A percentile compares a stretch with the other conserved stretches of the same genome.
Evolutionary conservation across 2,113 vertebrate genomes (phyloP).

Genomic region (Pelobates fuscus): DNA sequence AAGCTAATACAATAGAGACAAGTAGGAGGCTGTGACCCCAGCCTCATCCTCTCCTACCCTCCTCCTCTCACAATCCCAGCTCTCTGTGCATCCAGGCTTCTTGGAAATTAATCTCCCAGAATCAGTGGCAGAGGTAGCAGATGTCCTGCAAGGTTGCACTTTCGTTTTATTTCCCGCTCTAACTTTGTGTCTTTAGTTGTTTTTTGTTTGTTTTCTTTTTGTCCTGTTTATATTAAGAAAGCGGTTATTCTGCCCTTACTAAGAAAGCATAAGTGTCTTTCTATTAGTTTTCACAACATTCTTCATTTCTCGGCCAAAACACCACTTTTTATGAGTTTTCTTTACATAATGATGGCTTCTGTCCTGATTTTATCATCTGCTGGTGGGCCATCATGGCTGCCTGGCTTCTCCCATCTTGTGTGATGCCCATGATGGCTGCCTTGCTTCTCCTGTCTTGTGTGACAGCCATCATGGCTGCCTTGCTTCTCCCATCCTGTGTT

Average conservation of each 20-base stretch:
- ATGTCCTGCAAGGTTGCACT: background rate
- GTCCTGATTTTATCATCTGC: too few relatives aligned
- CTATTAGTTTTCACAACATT: background rate
- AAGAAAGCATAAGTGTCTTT: slow-evolving; percentile 6
- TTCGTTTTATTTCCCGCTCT: slow-evolving; percentile 1
- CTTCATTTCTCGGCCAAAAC: background rate
- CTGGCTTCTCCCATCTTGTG: too few relatives aligned
- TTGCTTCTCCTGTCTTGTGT: too few relatives aligned
- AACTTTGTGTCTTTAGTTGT: background rate
- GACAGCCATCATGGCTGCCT: too few relatives aligned
- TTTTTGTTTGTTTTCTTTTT: slow-evolving; percentile 2
- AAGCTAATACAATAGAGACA: slow-evolving; percentile 15
- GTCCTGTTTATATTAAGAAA: slow-evolving; percentile 8
- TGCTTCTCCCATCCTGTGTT: too few relatives aligned
- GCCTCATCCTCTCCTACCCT: background rate
- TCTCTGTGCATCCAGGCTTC: slow-evolving; percentile 2
- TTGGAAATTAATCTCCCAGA: background rate
- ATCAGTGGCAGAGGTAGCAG: slow-evolving; percentile 1
- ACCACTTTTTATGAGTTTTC: background rate
- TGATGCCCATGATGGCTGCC: too few relatives aligned
- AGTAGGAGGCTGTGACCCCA: background rate
- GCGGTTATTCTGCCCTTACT: background rate
- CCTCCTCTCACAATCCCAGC: slow-evolving; percentile 15
- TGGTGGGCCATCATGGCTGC: too few relatives aligned
- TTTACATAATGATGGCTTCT: too few relatives aligned